Evolutionary conservation across 2,797 vertebrate genomes (phyloP), one percentile per base, ranked within the genome.

Genomic region (Hyperoplus lanceolatus): DNA sequence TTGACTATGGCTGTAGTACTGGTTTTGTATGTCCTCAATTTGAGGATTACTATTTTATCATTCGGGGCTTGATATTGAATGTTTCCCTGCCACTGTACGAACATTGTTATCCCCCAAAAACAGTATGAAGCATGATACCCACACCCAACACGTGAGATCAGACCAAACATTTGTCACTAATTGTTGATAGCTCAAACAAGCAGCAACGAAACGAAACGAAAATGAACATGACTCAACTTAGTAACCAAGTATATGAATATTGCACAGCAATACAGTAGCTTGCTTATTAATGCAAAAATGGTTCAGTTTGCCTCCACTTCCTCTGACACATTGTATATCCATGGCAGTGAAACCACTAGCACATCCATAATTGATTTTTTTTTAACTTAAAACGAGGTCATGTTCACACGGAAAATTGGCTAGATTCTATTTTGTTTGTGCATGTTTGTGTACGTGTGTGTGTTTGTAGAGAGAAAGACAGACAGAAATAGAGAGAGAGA

Each of bases 301-400:
- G 49, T 68, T 80, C 15, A 49, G 38, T 49, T 66, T 36, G 13
- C 13, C 6, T 60, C 38, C 29, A 8, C 29, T 73, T 68, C 68
- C 41, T 0, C 10, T 66, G 67, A 75, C 62, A 80, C 46, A 57
- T 16, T 74, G 58, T 66, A 68, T 29, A 73, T 74, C 59, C 63
- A 65, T n/a, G 13, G 29, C 41, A 70, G 70, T 87, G 66, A 70
- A 84, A 75, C 56, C 55, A 49, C 67, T 12, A 48, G 69, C 54
- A 76, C 69, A 51, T 77, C 60, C 48, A 15, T 72, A 82, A 84
- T 82, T 78, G 49, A 64, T 62, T 86, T 82, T 67, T 3, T 85
- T 70, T 80, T 29, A 3, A 43, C 66, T 54, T 53, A 81, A 64
- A 82, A 60, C 53, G 14, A 76, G 75, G n/a, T 74, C 29, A 11